Percentiles rank a stretch among this genome's conserved stretches.
Conservation (phyloP, 1,140 invertebrate genomes). For the Ips nitidus region DNA sequence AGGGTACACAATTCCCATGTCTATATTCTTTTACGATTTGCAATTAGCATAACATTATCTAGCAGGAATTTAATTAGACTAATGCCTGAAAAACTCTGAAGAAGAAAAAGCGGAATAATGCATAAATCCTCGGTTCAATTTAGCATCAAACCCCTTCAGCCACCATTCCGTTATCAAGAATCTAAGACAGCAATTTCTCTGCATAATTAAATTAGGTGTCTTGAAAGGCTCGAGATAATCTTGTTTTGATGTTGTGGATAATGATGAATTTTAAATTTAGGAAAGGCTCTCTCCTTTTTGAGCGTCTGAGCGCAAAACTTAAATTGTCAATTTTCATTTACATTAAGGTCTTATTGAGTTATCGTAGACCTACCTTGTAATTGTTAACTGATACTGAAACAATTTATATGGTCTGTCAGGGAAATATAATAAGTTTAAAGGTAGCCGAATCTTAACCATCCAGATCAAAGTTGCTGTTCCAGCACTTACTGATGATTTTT, state of each 20-base stretch:
- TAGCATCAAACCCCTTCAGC: constrained; percentile 29
- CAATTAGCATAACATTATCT: too few species aligned
- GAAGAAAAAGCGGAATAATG: constrained; percentile 19
- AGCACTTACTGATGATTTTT: too few species aligned
- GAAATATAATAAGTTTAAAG: too few species aligned
- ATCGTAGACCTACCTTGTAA: neutral
- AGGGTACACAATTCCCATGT: too few species aligned
- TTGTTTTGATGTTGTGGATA: constrained; percentile 39
- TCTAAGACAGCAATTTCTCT: constrained; percentile 39
- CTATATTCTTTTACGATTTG: too few species aligned
- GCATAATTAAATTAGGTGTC: constrained; percentile 39
- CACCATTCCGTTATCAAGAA: constrained; percentile 38
- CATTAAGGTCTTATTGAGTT: constrained; percentile 32
- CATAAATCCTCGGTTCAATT: constrained; percentile 19
- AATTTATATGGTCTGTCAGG: neutral
- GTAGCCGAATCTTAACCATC: too few species aligned
- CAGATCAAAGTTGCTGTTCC: too few species aligned
- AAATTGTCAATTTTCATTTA: constrained; percentile 38
- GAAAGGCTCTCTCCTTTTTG: constrained; percentile 30
- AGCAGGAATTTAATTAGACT: constrained; percentile 7
- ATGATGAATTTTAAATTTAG: constrained; percentile 40
- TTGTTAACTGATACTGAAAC: constrained; percentile 1
- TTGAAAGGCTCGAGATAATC: constrained; percentile 40
- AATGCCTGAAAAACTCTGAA: constrained; percentile 1
- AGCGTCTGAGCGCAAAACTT: constrained; percentile 29